These are phyloP conservation scores for Coracias cyanogaster DNA, from an alignment of 2,797 vertebrate genomes.

Conservation along the genomic window DNA sequence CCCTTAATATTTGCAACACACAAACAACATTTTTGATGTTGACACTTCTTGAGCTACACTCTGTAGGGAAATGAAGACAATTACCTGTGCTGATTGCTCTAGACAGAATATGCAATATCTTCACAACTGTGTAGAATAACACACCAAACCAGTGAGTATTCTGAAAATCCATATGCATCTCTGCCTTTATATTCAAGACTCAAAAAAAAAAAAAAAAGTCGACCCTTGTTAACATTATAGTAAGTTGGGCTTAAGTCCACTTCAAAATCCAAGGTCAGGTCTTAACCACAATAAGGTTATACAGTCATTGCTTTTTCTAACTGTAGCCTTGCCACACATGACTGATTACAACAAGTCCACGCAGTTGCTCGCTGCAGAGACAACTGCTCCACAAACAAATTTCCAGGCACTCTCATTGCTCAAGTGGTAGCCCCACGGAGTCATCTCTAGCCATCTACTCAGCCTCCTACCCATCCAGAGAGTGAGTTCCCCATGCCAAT, in stretches of 20 bases:
- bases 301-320: background rate
- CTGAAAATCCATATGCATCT: background rate
- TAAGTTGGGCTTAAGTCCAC: background rate
- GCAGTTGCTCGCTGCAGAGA: background rate
- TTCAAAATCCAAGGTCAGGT: background rate
- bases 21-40: background rate
- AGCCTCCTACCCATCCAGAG: background rate
- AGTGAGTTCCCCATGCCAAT: background rate
- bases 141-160: background rate
- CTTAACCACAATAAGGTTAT: background rate
- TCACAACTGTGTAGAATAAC: background rate
- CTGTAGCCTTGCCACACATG: fast-evolving
- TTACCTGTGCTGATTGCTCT: background rate
- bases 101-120: background rate
- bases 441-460: background rate
- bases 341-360: background rate
- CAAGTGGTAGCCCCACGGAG: background rate
- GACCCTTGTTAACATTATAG: background rate
- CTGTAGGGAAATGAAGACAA: background rate
- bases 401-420: background rate
- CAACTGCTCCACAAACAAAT: background rate
- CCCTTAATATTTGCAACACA: background rate
- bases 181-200: background rate
- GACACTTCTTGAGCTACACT: background rate
- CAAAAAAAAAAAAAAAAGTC: background rate